Evolutionary conservation across 92 coral and sea anemone species (phyloP).

Genomic region (Phenganax subtilis): DNA sequence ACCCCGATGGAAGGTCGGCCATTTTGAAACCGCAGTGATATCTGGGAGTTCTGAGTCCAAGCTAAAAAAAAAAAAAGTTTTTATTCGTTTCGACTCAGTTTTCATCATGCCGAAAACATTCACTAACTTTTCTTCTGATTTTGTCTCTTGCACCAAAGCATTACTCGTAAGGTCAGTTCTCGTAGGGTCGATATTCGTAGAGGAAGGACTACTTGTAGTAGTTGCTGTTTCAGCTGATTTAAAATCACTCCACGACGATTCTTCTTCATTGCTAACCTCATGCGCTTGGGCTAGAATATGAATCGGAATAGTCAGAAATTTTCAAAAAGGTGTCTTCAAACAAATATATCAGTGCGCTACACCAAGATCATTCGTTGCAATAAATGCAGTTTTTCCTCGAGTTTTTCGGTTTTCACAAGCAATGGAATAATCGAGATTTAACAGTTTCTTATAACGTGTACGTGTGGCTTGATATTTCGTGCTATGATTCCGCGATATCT

Average conservation of each 20-base stretch:
- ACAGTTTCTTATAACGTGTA: too few species aligned
- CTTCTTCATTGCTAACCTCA: neutral
- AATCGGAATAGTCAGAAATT: neutral
- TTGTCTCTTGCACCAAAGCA: neutral
- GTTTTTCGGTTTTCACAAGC: too few species aligned
- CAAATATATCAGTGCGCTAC: too few species aligned
- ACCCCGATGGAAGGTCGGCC: slow-evolving; percentile 63
- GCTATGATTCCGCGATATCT: too few species aligned
- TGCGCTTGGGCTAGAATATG: slow-evolving; percentile 9
- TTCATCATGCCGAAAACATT: neutral
- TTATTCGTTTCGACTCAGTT: neutral
- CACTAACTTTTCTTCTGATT: slow-evolving; percentile 17
- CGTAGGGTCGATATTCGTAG: neutral
- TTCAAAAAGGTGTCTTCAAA: neutral
- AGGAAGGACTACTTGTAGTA: neutral
- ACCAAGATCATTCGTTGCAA: too few species aligned
- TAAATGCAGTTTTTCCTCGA: too few species aligned
- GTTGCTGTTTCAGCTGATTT: slow-evolving; percentile 29
- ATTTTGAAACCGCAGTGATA: slow-evolving; percentile 37
- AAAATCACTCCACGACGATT: slow-evolving; percentile 17
- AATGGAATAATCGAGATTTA: too few species aligned
- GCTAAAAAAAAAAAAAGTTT: slow-evolving; percentile 2
- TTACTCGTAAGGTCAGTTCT: neutral
- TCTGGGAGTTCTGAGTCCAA: slow-evolving; percentile 46
- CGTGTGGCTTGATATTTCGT: too few species aligned